Evolutionary conservation across 2,113 vertebrate species (phyloP).

Genomic region (Corythornis madagascariensis): DNA sequence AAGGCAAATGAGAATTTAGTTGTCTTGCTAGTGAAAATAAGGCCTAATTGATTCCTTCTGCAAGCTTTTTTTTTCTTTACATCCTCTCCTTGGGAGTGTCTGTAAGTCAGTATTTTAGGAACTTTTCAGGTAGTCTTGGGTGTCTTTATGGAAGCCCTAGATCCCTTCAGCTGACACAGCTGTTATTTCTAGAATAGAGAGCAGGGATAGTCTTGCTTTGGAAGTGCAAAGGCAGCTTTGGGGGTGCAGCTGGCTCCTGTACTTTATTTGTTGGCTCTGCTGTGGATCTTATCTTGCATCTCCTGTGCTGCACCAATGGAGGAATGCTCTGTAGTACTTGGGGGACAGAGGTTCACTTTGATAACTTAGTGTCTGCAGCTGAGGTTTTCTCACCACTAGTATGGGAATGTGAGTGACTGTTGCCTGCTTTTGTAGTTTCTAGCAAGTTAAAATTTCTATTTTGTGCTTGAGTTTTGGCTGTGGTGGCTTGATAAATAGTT

Average conservation of each 20-base stretch:
- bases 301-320: neutral
- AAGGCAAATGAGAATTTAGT: neutral
- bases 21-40: neutral
- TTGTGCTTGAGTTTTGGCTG: neutral
- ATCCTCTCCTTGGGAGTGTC: neutral
- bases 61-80: neutral
- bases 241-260: neutral
- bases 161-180: neutral
- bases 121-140: neutral
- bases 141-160: neutral
- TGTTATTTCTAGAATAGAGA: neutral
- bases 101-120: neutral
- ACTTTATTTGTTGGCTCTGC: neutral
- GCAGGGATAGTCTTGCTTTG: neutral
- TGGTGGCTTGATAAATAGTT: neutral
- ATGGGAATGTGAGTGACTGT: neutral
- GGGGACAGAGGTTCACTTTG: neutral
- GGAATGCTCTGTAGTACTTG: neutral
- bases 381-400: neutral
- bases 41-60: neutral
- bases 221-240: neutral
- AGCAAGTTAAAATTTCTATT: neutral
- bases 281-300: neutral
- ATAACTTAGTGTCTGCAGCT: neutral
- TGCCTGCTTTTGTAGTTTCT: neutral